These are phyloP conservation scores for Pteronotus mesoamericanus DNA, from an alignment of 2,797 vertebrate species.

Conservation along the genomic window DNA sequence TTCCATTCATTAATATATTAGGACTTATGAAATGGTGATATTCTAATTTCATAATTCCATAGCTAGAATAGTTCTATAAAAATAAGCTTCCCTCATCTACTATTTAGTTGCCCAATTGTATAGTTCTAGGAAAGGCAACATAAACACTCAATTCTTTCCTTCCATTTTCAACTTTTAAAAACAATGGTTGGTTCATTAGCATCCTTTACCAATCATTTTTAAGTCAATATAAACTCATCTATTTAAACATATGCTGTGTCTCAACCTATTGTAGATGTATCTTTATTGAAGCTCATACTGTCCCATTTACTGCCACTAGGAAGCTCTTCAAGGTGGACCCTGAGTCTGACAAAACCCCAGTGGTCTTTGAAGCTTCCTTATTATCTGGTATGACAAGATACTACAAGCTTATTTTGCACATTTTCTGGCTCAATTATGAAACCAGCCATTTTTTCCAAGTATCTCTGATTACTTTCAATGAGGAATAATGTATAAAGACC, in stretches of 20 bases:
- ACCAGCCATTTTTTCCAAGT: not conserved
- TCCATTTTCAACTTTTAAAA: slow-evolving; percentile 5
- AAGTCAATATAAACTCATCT: not conserved
- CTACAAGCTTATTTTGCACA: not conserved
- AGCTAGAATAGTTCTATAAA: not conserved
- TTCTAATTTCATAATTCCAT: not conserved
- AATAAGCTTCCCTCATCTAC: not conserved
- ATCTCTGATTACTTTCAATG: not conserved
- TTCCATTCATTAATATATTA: not conserved
- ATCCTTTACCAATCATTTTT: not conserved
- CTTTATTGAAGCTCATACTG: not conserved
- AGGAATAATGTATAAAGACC: not conserved
- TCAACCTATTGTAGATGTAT: not conserved
- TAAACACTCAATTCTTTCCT: not conserved
- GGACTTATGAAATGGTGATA: not conserved
- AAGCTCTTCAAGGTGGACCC: not conserved
- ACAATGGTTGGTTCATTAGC: not conserved
- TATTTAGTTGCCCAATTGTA: not conserved
- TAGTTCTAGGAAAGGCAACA: not conserved
- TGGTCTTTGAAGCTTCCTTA: not conserved
- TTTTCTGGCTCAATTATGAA: not conserved
- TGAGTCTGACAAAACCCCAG: not conserved
- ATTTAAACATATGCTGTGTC: not conserved
- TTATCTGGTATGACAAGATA: not conserved
- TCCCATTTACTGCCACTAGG: not conserved